A percentile compares a stretch with the other conserved stretches of the same genome.
phyloP scores from a whole-genome alignment of 1,140 invertebrate genomes.

The Drosophila rufa region DNA sequence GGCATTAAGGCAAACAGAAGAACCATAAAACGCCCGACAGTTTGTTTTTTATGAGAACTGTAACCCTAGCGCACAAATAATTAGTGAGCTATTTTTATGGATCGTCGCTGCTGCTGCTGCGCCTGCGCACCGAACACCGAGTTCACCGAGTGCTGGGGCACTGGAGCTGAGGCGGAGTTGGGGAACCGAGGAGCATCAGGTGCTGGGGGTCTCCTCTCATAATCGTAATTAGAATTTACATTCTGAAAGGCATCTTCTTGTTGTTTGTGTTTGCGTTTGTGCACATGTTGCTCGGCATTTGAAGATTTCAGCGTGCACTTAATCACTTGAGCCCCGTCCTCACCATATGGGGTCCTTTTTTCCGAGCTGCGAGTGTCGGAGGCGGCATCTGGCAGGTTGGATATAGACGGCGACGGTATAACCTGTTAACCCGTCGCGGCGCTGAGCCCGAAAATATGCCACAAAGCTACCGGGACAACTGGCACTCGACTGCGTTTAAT shows the following conservation, averaged over 20 bases:
- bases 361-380: conserved; percentile 1
- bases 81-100: conserved; percentile 76
- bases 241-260: conserved; percentile 24
- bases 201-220: conserved; percentile 74
- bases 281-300: conserved; percentile 65
- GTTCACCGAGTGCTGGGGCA: conserved; percentile 24
- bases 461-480: conserved; percentile 16
- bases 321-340: conserved; percentile 60
- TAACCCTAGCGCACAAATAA: conserved; percentile 76
- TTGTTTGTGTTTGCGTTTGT: conserved; percentile 43
- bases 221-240: conserved; percentile 78
- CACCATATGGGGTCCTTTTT: conserved; percentile 74
- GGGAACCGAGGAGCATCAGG: conserved; percentile 55
- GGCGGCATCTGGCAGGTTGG: conserved; percentile 21
- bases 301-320: conserved; percentile 68
- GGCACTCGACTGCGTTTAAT: conserved; percentile 59
- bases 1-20: conserved; percentile 45
- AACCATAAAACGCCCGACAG: conserved; percentile 66
- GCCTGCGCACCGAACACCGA: conserved; percentile 43
- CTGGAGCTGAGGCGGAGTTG: conserved; percentile 34
- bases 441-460: conserved; percentile 46
- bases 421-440: conserved; percentile 48
- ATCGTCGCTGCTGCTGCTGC: conserved; percentile 41
- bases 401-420: conserved; percentile 27
- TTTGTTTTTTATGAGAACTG: conserved; percentile 55